Evolutionary conservation across 1,140 invertebrate species (phyloP).

Genomic region (Gryon sp.): DNA sequence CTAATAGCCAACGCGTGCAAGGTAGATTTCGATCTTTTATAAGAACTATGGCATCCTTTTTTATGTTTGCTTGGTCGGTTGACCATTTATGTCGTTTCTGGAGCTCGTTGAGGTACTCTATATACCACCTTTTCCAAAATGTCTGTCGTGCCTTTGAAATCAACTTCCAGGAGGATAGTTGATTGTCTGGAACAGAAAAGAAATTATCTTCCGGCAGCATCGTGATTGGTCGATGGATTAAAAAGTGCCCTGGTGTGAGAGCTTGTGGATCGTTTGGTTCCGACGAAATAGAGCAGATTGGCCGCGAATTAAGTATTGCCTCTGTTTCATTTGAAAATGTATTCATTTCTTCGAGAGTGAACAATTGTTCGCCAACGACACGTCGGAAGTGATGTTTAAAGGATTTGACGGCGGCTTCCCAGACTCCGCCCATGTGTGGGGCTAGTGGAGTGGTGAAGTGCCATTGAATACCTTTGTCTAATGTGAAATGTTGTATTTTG

Average conservation of each 20-base stretch:
- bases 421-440: neutral
- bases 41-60: too few relatives aligned
- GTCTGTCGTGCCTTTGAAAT: neutral
- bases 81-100: conserved; percentile 6
- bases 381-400: conserved; percentile 3
- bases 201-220: neutral
- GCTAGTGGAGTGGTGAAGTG: conserved; percentile 5
- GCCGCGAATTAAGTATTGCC: conserved; percentile 11
- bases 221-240: neutral
- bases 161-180: neutral
- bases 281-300: neutral
- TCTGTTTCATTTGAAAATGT: conserved; percentile 4
- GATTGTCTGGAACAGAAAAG: conserved; percentile 3
- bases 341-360: conserved; percentile 3
- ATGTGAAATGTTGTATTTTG: neutral
- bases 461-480: conserved; percentile 1
- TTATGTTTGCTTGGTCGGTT: too few relatives aligned
- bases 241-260: neutral
- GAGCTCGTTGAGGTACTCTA: conserved; percentile 52
- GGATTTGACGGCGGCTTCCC: conserved; percentile 7
- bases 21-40: too few relatives aligned
- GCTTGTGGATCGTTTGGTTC: conserved; percentile 16
- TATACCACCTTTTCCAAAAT: too few relatives aligned
- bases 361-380: neutral
- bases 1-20: too few relatives aligned